Evolutionary conservation across 2,888 invertebrate species (phyloP), one percentile per base, ranked within the genome.

Genomic region (Leptopilina myrica): DNA sequence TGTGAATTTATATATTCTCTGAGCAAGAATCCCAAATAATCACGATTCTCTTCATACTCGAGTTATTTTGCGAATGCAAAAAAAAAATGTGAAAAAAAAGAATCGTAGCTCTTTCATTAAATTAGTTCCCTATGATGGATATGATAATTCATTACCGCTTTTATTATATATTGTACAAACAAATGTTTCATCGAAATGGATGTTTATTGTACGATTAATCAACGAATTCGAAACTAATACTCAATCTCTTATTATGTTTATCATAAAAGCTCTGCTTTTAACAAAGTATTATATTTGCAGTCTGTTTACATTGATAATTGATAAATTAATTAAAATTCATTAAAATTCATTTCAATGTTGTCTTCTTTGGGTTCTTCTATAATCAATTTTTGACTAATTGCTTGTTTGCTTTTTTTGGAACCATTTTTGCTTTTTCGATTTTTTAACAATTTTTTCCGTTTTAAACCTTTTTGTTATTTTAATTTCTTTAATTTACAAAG

Each of bases 61-160:
- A 65, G n/a, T 65, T 40, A 65, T 40, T 65, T 65, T 49, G 20
- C 46, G 67, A 43, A 8, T 43, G 43, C 33, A 33, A 46, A 5
- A 20, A 20, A 20, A 20, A 46, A 20, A 5, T 46, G 46, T 67
- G 46, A 5, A 67, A 67, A 20, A 67, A 33, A 33, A 33, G 33
- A 33, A 67, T 49, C 20, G 67, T 9, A 33, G 5, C 14, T 66
- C 49, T 67, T 46, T 67, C 67, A 67, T 46, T 67, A 12, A 49
- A 49, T 67, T 67, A 67, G 12, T 11, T 67, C 8, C 15, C 15
- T 15, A 1, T 49, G 46, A 67, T 15, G 11, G 67, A 67, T 67
- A n/a, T 46, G 20, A 62, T 62, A 62, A 62, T 62, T 20, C 62
- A 20, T 9, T 62, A 15, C 59, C 15, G 59, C 59, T 59, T 59